Percentiles rank a stretch among this genome's conserved stretches.
Conservation (phyloP, 1,140 invertebrate genomes). For the Hyles vespertilio region DNA sequence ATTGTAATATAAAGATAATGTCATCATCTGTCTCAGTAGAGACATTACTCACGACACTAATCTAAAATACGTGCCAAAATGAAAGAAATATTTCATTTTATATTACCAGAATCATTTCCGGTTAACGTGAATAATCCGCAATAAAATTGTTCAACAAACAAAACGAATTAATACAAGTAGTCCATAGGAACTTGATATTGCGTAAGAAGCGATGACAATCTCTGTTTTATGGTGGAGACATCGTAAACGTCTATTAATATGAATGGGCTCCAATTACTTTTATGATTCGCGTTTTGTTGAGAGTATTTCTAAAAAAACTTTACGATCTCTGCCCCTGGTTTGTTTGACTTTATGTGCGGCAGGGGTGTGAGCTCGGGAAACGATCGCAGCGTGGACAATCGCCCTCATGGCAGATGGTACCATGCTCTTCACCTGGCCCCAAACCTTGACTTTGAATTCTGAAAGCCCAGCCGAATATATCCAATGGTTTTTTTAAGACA, state of each 20-base stretch:
- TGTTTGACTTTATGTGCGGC: conserved; percentile 48
- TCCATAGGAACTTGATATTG: conserved; percentile 44
- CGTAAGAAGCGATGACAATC: conserved; percentile 67
- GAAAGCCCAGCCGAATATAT: neutral
- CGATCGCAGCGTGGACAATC: conserved; percentile 44
- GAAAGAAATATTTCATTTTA: conserved; percentile 19
- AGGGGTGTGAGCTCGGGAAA: conserved; percentile 36
- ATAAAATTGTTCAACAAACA: conserved; percentile 49
- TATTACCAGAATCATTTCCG: conserved; percentile 26
- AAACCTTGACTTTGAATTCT: conserved; percentile 11
- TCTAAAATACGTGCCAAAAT: conserved; percentile 22
- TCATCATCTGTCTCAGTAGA: too few species aligned
- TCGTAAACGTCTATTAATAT: conserved; percentile 76
- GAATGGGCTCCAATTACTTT: conserved; percentile 74
- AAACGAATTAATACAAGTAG: conserved; percentile 59
- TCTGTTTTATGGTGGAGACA: conserved; percentile 68
- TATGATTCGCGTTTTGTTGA: conserved; percentile 72
- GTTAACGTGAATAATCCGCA: conserved; percentile 36
- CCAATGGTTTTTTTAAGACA: neutral
- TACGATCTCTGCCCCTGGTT: conserved; percentile 63
- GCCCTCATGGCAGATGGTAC: conserved; percentile 46
- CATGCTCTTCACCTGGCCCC: conserved; percentile 24
- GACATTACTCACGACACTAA: too few species aligned
- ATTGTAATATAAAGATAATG: neutral
- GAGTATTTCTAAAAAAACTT: conserved; percentile 65